Percentiles rank a stretch among this genome's conserved stretches.
phyloP scores from a whole-genome alignment of 2,797 vertebrate species.

The Oreochromis mossambicus region DNA sequence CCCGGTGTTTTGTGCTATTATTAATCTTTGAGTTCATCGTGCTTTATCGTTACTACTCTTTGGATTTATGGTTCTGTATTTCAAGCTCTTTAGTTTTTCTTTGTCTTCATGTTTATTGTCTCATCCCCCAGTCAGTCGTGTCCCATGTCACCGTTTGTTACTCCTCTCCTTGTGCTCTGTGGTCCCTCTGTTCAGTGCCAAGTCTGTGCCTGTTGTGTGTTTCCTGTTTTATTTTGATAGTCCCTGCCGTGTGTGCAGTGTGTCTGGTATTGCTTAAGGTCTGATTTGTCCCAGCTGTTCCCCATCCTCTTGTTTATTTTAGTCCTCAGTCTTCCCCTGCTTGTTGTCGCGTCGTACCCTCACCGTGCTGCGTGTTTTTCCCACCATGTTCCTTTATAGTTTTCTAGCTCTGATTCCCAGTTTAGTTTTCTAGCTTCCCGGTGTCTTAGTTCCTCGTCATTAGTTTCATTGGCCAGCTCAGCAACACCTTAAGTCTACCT shows the following conservation, averaged over 20 bases:
- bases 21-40: background rate
- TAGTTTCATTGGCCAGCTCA: background rate
- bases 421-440: background rate
- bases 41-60: background rate
- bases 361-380: background rate
- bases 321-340: background rate
- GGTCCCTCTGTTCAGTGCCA: background rate
- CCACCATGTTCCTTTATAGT: background rate
- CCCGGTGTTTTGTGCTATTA: background rate
- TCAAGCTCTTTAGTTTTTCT: background rate
- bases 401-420: background rate
- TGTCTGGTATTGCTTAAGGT: background rate
- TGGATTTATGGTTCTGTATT: background rate
- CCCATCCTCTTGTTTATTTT: background rate
- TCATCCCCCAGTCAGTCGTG: background rate
- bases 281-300: background rate
- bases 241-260: background rate
- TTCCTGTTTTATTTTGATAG: background rate
- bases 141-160: background rate
- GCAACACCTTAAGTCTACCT: background rate
- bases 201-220: background rate
- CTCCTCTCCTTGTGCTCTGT: fast-evolving
- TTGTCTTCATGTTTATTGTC: fast-evolving
- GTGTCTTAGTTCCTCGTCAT: background rate
- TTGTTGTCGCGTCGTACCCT: fast-evolving